Percentiles rank a stretch among this genome's conserved stretches.
These are phyloP conservation scores for Acrobasis suavella DNA, from an alignment of 2,888 invertebrate genomes.

Conservation along the genomic window DNA sequence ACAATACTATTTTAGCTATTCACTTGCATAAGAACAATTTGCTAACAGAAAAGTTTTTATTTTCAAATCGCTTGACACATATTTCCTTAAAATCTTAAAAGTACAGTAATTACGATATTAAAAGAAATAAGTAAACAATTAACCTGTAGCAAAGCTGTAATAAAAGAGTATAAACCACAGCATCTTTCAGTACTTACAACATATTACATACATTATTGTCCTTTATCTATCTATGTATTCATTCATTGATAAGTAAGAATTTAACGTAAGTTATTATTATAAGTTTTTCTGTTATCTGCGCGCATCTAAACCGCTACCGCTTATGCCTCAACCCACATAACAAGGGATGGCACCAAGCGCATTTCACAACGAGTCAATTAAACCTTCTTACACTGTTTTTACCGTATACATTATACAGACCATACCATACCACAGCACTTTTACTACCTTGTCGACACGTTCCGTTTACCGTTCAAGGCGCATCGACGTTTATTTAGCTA, in stretches of 20 bases:
- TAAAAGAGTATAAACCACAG: too few relatives aligned
- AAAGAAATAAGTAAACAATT: too few relatives aligned
- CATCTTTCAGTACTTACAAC: too few relatives aligned
- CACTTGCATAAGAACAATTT: neutral
- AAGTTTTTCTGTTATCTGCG: neutral
- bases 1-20: neutral
- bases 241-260: too few relatives aligned
- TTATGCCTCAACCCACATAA: constrained; percentile 31
- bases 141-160: too few relatives aligned
- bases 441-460: constrained; percentile 28
- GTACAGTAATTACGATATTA: too few relatives aligned
- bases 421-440: constrained; percentile 42
- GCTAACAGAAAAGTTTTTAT: too few relatives aligned
- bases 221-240: too few relatives aligned
- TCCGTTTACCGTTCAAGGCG: constrained; percentile 9
- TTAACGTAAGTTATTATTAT: neutral
- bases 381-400: constrained; percentile 55
- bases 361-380: constrained; percentile 74
- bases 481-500: constrained; percentile 2
- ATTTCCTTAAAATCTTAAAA: too few relatives aligned
- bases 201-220: too few relatives aligned
- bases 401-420: constrained; percentile 39
- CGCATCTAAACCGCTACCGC: constrained; percentile 37
- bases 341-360: constrained; percentile 47
- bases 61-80: too few relatives aligned